A percentile compares a stretch with the other conserved stretches of the same genome.
phyloP scores from a whole-genome alignment of 2,888 invertebrate species.

The Lochmaea capreae region DNA sequence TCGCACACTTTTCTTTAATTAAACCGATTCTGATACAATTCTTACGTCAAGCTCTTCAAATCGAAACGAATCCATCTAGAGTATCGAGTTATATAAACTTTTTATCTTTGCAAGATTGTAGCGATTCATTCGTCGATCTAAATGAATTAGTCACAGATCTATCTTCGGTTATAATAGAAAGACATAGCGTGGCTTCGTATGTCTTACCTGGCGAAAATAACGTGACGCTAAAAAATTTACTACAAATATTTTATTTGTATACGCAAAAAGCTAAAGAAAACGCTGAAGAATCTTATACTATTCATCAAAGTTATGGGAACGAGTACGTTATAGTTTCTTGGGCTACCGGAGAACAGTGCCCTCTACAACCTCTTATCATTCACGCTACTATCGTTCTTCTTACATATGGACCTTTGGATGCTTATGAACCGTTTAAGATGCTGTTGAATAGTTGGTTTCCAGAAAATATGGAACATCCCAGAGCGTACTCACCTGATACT shows the following conservation, averaged over 20 bases:
- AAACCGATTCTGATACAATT: constrained; percentile 77
- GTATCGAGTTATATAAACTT: constrained; percentile 88
- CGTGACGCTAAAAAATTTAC: constrained; percentile 77
- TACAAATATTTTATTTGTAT: constrained; percentile 80
- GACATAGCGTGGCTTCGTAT: constrained; percentile 86
- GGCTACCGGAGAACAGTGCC: constrained; percentile 79
- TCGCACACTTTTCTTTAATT: constrained; percentile 83
- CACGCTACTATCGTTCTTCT: constrained; percentile 87
- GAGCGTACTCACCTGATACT: constrained; percentile 82
- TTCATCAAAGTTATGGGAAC: constrained; percentile 67
- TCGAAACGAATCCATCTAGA: constrained; percentile 87
- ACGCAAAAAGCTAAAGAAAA: constrained; percentile 77
- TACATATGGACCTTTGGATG: constrained; percentile 74
- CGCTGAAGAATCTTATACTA: constrained; percentile 71
- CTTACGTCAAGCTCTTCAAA: constrained; percentile 87
- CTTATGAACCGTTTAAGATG: constrained; percentile 58
- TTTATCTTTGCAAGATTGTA: constrained; percentile 79
- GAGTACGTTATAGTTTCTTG: constrained; percentile 84
- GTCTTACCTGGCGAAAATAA: constrained; percentile 67
- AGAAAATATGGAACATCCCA: constrained; percentile 76
- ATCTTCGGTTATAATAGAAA: constrained; percentile 90
- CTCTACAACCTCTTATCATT: constrained; percentile 82
- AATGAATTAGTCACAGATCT: constrained; percentile 82
- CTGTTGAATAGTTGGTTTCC: constrained; percentile 89
- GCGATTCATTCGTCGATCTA: constrained; percentile 75